Evolutionary conservation across 2,113 vertebrate genomes (phyloP).

Genomic region (Candoia aspera): DNA sequence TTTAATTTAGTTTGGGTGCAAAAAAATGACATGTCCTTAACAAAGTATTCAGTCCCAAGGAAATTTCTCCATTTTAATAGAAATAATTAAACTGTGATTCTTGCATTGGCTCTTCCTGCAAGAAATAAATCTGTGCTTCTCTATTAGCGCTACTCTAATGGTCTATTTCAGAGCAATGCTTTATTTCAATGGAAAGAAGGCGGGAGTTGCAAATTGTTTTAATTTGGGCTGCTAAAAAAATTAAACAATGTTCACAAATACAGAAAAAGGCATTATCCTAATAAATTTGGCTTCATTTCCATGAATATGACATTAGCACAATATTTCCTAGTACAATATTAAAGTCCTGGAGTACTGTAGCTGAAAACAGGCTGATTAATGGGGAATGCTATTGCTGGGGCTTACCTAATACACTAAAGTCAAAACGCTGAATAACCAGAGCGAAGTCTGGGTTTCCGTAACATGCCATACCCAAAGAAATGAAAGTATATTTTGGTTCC

Average conservation of each 20-base stretch:
- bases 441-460: too few relatives aligned
- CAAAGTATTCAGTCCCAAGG: background rate
- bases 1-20: background rate
- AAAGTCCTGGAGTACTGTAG: background rate
- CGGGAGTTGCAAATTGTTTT: constrained; percentile 30
- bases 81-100: constrained; percentile 11
- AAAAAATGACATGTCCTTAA: background rate
- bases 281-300: background rate
- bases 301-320: background rate
- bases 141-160: constrained; percentile 6
- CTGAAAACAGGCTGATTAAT: background rate
- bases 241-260: background rate
- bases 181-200: constrained; percentile 12
- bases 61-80: background rate
- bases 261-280: background rate
- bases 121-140: constrained; percentile 12
- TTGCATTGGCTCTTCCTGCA: background rate
- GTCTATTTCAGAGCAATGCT: constrained; percentile 18
- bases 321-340: background rate
- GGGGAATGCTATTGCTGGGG: too few relatives aligned
- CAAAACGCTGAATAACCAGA: too few relatives aligned
- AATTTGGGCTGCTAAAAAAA: constrained; percentile 16
- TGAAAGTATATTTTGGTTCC: too few relatives aligned
- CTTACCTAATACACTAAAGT: too few relatives aligned
- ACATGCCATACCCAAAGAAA: too few relatives aligned